Conservation (phyloP, 2,113 vertebrate genomes). For the Boleophthalmus pectinirostris region DNA sequence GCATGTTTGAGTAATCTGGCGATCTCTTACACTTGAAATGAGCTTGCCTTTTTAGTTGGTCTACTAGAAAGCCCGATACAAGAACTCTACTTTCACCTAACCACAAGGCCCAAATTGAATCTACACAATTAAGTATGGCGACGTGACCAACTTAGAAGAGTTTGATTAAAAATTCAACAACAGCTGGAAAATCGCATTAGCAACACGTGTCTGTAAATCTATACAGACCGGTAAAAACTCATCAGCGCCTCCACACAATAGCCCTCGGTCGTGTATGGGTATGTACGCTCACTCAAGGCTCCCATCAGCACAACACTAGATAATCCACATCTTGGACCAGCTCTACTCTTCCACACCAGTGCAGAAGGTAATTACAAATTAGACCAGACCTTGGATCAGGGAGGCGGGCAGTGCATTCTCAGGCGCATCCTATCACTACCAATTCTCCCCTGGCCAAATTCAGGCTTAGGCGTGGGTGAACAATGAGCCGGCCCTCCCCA, state of each 20-base stretch:
- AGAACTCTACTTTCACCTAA: constrained; percentile 39
- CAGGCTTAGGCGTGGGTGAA: constrained; percentile 61
- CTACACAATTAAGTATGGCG: constrained; percentile 45
- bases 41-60: constrained; percentile 12
- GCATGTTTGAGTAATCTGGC: too few relatives aligned
- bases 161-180: constrained; percentile 69
- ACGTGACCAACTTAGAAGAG: constrained; percentile 29
- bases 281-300: constrained; percentile 19
- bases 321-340: constrained; percentile 69
- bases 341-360: constrained; percentile 77
- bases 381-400: constrained; percentile 64
- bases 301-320: constrained; percentile 54
- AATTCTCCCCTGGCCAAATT: constrained; percentile 40
- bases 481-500: constrained; percentile 63
- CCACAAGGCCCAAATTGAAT: constrained; percentile 34
- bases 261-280: constrained; percentile 5
- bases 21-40: too few relatives aligned
- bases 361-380: constrained; percentile 77
- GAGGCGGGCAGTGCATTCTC: constrained; percentile 50
- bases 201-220: constrained; percentile 60
- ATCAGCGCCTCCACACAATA: constrained; percentile 38
- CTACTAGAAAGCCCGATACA: constrained; percentile 38
- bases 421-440: constrained; percentile 52
- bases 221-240: constrained; percentile 43
- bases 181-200: constrained; percentile 60